Percentiles rank a stretch among this genome's conserved stretches.
Conservation (phyloP, 2,888 invertebrate genomes). For the Chrysopilus asiliformis region DNA sequence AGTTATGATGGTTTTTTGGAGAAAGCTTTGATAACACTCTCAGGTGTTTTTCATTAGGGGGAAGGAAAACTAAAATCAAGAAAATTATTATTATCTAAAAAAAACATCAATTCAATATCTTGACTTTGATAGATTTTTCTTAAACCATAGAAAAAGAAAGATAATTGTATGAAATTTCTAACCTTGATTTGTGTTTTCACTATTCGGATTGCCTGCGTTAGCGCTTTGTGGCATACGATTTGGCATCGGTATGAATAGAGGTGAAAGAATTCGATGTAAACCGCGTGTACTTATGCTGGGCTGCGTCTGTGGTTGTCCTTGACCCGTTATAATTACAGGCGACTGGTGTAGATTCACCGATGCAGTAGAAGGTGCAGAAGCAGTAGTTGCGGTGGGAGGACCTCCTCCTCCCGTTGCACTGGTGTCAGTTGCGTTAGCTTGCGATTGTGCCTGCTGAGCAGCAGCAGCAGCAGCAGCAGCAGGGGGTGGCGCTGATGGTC, state of each 20-base stretch:
- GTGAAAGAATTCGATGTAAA: slow-evolving; percentile 20
- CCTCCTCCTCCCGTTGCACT: slow-evolving; percentile 6
- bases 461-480: too few relatives aligned
- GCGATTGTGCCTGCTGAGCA: slow-evolving; percentile 4
- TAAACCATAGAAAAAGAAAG: too few relatives aligned
- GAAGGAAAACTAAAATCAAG: too few relatives aligned
- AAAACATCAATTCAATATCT: too few relatives aligned
- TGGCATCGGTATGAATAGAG: slow-evolving; percentile 9
- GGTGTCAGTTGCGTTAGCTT: slow-evolving; percentile 5
- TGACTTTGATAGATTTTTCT: too few relatives aligned
- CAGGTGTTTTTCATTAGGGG: too few relatives aligned
- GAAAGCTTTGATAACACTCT: too few relatives aligned
- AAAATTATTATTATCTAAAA: too few relatives aligned
- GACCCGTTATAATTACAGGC: slow-evolving; percentile 6
- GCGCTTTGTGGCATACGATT: slow-evolving; percentile 2
- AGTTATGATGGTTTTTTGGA: too few relatives aligned
- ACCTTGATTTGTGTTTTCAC: slow-evolving; percentile 14
- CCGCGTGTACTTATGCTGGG: slow-evolving; percentile 19
- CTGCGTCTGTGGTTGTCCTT: slow-evolving; percentile 13
- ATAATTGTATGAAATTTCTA: slow-evolving; percentile 9
- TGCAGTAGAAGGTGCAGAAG: slow-evolving; percentile 8
- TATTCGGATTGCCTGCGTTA: not conserved
- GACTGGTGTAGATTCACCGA: slow-evolving; percentile 6
- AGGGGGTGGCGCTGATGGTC: slow-evolving; percentile 2
- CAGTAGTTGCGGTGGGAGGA: slow-evolving; percentile 14